Evolutionary conservation across 2,797 vertebrate species (phyloP).

Genomic region (Rhinatrema bivittatum): DNA sequence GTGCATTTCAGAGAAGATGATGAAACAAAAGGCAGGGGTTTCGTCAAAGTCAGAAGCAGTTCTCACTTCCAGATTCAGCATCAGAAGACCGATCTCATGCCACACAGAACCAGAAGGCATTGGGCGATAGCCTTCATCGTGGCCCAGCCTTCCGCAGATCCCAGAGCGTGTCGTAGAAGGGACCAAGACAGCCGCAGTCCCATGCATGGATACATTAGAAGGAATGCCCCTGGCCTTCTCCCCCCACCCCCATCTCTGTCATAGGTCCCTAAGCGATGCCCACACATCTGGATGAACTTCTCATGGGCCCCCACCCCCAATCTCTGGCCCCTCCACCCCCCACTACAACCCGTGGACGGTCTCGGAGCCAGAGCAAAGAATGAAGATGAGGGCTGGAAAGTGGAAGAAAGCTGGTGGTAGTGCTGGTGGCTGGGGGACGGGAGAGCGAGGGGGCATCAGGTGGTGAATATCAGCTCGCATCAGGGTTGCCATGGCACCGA

Average conservation of each 20-base stretch:
- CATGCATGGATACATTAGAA: background rate
- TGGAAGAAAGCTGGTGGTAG: too few relatives aligned
- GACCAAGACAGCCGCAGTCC: background rate
- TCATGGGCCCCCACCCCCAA: background rate
- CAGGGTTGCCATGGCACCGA: conserved; percentile 53
- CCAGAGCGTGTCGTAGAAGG: too few relatives aligned
- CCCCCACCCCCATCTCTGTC: background rate
- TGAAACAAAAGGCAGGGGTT: too few relatives aligned
- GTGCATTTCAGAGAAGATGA: too few relatives aligned
- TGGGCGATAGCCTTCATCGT: too few relatives aligned
- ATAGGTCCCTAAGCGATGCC: conserved; percentile 12
- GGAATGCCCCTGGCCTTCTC: background rate
- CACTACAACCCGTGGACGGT: conserved; percentile 67
- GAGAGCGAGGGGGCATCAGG: conserved; percentile 47
- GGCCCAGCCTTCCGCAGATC: too few relatives aligned
- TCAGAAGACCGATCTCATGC: too few relatives aligned
- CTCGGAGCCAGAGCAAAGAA: conserved; percentile 38
- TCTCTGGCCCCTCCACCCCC: conserved; percentile 38
- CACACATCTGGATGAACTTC: conserved; percentile 1
- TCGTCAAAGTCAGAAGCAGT: too few relatives aligned
- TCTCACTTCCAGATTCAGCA: too few relatives aligned
- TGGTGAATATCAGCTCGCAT: conserved; percentile 40
- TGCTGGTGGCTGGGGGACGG: conserved; percentile 23
- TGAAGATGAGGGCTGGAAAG: background rate
- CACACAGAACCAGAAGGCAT: too few relatives aligned